These are phyloP conservation scores for Papilio helenus DNA, from an alignment of 1,140 invertebrate species.

Conservation along the genomic window DNA sequence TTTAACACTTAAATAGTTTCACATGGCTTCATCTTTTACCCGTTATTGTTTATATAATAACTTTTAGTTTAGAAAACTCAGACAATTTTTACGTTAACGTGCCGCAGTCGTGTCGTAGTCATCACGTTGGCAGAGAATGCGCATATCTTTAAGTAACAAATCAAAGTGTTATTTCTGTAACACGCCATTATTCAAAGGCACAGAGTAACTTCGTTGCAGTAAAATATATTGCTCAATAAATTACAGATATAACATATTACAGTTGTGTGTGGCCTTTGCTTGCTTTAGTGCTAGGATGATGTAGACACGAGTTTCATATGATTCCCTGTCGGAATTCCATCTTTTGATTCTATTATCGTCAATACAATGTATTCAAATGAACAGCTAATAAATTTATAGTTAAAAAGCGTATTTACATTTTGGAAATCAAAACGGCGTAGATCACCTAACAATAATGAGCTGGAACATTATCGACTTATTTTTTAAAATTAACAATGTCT, in stretches of 20 bases:
- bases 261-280: conserved; percentile 10
- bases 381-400: too few relatives aligned
- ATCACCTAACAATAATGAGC: neutral
- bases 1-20: neutral
- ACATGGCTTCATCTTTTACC: neutral
- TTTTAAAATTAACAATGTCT: neutral
- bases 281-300: conserved; percentile 2
- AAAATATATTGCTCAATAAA: conserved; percentile 40
- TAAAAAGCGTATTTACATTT: neutral
- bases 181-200: conserved; percentile 68
- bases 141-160: conserved; percentile 60
- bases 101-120: conserved; percentile 49
- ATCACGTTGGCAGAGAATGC: conserved; percentile 46
- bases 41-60: neutral
- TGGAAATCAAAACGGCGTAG: neutral
- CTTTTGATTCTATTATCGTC: neutral
- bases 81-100: conserved; percentile 4
- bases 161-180: conserved; percentile 74
- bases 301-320: neutral
- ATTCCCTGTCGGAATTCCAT: neutral
- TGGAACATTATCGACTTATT: neutral
- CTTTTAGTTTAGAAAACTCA: neutral
- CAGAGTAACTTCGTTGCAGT: conserved; percentile 48
- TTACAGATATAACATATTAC: conserved; percentile 8
- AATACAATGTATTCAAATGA: too few relatives aligned